These are phyloP conservation scores for Fringilla coelebs DNA, from an alignment of 2,797 vertebrate species.

Conservation along the genomic window DNA sequence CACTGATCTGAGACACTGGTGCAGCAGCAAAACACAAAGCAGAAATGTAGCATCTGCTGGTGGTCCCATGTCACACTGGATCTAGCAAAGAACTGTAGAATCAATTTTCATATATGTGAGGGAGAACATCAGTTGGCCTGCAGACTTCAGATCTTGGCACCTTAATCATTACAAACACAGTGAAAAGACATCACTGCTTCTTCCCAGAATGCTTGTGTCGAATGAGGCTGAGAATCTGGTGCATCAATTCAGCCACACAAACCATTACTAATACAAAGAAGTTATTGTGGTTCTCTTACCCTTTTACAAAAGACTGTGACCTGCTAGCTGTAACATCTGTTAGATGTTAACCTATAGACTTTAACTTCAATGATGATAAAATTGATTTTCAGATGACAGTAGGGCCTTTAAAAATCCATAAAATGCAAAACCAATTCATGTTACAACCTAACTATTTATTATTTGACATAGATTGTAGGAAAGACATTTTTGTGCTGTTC, in stretches of 20 bases:
- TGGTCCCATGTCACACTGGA: not conserved
- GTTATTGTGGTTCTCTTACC: not conserved
- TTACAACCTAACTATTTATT: not conserved
- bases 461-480: not conserved
- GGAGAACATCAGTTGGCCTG: not conserved
- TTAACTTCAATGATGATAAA: not conserved
- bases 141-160: not conserved
- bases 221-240: not conserved
- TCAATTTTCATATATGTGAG: not conserved
- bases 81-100: not conserved
- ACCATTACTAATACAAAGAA: not conserved
- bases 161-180: not conserved
- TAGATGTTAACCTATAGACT: not conserved
- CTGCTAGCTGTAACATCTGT: not conserved
- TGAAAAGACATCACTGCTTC: not conserved
- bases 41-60: not conserved
- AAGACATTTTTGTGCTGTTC: too few species aligned
- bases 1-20: not conserved
- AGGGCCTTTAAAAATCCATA: not conserved
- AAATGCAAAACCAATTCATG: constrained; percentile 17
- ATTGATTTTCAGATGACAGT: not conserved
- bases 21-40: not conserved
- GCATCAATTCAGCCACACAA: not conserved
- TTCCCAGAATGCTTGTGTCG: not conserved
- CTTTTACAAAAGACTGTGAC: not conserved